Evolutionary conservation across 92 coral and sea anemone genomes (phyloP).

Genomic region (Palythoa caribaeorum): DNA sequence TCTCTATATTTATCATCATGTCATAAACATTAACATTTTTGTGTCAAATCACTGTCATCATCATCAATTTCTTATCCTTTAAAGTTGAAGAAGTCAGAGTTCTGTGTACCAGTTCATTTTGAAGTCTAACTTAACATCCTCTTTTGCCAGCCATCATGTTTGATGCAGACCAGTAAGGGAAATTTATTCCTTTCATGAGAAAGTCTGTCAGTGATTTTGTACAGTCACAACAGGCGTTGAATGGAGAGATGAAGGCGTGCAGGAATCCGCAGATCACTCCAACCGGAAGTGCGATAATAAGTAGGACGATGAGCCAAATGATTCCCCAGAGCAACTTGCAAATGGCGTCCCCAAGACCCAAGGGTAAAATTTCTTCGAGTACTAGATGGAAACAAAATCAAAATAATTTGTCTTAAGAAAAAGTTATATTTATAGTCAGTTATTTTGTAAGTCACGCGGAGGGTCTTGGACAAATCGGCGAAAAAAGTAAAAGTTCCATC

Average conservation of each 20-base stretch:
- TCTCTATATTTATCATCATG: neutral
- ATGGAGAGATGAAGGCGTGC: constrained; percentile 82
- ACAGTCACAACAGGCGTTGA: constrained; percentile 93
- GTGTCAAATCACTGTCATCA: neutral
- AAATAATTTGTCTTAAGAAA: neutral
- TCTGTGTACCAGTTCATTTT: too few relatives aligned
- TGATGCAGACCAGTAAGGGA: constrained; percentile 81
- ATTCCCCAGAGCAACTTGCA: constrained; percentile 92
- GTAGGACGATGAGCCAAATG: constrained; percentile 85
- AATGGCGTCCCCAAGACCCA: constrained; percentile 80
- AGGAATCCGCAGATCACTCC: constrained; percentile 87
- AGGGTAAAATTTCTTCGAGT: neutral
- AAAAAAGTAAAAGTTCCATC: too few relatives aligned
- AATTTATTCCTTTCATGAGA: constrained; percentile 88
- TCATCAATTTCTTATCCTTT: neutral
- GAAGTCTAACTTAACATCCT: constrained; percentile 62
- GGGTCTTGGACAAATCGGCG: too few relatives aligned
- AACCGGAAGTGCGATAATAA: constrained; percentile 82
- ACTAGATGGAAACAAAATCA: too few relatives aligned
- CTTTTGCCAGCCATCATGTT: constrained; percentile 84
- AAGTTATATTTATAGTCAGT: neutral
- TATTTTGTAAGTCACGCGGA: neutral
- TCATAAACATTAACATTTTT: too few relatives aligned
- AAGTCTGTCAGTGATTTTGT: constrained; percentile 86
- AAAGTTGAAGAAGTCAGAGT: neutral